Conservation (phyloP, 2,888 invertebrate genomes). For the Lepeophtheirus nordmannii region DNA sequence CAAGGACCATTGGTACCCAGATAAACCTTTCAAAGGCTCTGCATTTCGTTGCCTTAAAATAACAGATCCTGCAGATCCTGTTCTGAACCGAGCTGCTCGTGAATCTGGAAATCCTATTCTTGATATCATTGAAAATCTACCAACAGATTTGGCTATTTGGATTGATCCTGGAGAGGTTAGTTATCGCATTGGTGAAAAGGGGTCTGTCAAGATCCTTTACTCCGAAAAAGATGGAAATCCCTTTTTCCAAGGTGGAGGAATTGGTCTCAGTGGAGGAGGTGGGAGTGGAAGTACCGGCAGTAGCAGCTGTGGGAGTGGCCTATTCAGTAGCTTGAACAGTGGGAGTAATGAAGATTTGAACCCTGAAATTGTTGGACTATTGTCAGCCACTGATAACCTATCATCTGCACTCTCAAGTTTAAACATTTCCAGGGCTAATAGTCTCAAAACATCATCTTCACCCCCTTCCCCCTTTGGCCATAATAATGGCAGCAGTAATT, state of each 20-base stretch:
- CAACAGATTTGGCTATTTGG: slow-evolving; percentile 88
- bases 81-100: slow-evolving; percentile 71
- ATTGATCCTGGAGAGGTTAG: slow-evolving; percentile 79
- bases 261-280: slow-evolving; percentile 40
- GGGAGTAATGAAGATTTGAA: no score
- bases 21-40: slow-evolving; percentile 85
- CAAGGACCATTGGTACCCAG: slow-evolving; percentile 94
- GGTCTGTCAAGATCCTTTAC: slow-evolving; percentile 65
- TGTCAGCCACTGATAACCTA: no score
- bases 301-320: neutral
- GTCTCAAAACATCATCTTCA: no score
- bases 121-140: slow-evolving; percentile 84
- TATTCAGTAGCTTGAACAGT: neutral
- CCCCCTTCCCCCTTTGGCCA: neutral
- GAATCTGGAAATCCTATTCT: slow-evolving; percentile 83
- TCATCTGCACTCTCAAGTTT: no score
- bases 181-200: slow-evolving; percentile 91
- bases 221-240: slow-evolving; percentile 37
- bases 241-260: no score
- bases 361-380: neutral
- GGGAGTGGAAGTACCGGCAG: neutral
- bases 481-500: neutral
- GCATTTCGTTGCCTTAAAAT: slow-evolving; percentile 90
- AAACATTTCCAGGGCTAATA: no score
- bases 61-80: slow-evolving; percentile 78